Conservation (phyloP, 2,113 vertebrate species). For the cattle (Bos taurus) region DNA sequence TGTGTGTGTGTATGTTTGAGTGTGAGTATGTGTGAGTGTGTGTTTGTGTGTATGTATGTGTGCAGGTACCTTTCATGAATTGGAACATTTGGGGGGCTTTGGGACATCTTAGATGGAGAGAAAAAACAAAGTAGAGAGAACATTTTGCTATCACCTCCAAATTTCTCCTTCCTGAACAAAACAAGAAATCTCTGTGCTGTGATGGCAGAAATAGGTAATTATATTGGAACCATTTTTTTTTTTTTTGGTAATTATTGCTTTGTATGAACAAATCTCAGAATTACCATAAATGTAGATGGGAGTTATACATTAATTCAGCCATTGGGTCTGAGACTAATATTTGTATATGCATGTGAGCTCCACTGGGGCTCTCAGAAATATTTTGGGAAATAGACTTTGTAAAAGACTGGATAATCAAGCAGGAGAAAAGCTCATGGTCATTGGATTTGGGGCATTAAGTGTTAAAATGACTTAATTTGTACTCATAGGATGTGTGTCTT, state of each 20-base stretch:
- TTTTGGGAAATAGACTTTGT: not conserved
- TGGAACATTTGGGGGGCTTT: not conserved
- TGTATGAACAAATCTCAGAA: slow-evolving; percentile 10
- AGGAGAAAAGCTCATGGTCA: not conserved
- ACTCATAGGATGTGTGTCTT: not conserved
- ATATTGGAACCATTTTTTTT: too few relatives aligned
- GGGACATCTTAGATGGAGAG: not conserved
- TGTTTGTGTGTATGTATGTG: not conserved
- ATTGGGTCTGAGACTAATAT: not conserved
- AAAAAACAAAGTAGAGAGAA: not conserved
- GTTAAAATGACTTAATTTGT: not conserved
- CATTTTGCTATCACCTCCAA: not conserved
- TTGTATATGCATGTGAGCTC: not conserved
- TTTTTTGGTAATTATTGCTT: not conserved
- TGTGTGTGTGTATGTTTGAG: not conserved
- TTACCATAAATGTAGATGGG: not conserved
- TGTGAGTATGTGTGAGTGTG: not conserved
- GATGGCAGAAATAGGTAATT: not conserved
- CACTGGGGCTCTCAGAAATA: slow-evolving; percentile 1
- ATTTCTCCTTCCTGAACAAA: not conserved
- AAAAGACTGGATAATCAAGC: not conserved
- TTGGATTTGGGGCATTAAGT: not conserved
- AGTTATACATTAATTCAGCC: not conserved
- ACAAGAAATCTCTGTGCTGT: not conserved
- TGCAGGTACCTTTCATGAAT: not conserved